These are phyloP conservation scores for Trichonephila clavata DNA, from an alignment of 1,140 invertebrate species.

Conservation along the genomic window DNA sequence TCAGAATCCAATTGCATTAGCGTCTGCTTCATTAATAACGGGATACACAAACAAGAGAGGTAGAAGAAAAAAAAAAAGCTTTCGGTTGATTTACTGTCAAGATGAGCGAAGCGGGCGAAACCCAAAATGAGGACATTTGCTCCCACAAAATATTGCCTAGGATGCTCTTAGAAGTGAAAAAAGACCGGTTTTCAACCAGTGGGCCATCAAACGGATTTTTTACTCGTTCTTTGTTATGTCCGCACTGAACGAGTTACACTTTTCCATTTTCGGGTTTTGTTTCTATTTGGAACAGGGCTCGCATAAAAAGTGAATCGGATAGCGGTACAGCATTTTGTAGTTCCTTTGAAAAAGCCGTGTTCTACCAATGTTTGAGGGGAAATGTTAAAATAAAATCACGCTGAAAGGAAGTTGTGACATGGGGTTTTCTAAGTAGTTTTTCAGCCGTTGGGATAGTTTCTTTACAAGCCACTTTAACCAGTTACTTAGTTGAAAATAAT, in stretches of 20 bases:
- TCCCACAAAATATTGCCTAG: constrained; percentile 25
- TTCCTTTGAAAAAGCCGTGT: no score
- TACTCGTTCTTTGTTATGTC: constrained; percentile 15
- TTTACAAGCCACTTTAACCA: no score
- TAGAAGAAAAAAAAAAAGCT: neutral
- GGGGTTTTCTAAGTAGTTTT: no score
- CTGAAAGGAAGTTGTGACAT: no score
- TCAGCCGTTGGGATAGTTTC: no score
- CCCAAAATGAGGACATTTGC: constrained; percentile 25
- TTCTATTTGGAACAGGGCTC: constrained; percentile 28
- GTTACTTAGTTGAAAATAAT: no score
- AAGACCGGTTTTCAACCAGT: constrained; percentile 37
- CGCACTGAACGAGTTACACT: constrained; percentile 23
- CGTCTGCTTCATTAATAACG: constrained; percentile 16
- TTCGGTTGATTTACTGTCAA: constrained; percentile 17
- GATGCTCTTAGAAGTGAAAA: constrained; percentile 14
- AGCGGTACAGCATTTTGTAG: no score
- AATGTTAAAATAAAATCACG: no score
- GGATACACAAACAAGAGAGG: constrained; percentile 1
- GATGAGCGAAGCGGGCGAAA: constrained; percentile 18
- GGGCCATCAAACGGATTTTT: constrained; percentile 5
- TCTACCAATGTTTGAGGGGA: no score
- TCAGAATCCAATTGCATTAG: neutral
- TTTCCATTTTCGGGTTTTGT: constrained; percentile 25
- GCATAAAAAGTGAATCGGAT: constrained; percentile 5